Percentiles rank a stretch among this genome's conserved stretches.
Evolutionary conservation across 2,888 invertebrate species (phyloP).

Genomic region (Syrphus vitripennis): DNA sequence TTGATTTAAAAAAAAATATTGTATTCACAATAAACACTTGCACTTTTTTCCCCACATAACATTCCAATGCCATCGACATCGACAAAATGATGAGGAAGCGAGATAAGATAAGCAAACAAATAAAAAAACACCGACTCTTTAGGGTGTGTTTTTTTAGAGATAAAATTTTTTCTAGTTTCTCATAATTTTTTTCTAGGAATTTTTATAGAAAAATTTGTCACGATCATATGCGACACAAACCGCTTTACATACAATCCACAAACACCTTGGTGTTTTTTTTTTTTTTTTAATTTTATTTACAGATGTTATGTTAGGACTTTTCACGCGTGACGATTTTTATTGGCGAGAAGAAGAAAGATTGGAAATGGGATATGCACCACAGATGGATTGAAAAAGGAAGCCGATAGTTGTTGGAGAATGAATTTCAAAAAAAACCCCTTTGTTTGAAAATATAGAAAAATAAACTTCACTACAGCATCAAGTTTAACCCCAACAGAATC

Average conservation of each 20-base stretch:
- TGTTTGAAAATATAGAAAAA: not conserved
- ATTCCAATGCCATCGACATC: slow-evolving; percentile 16
- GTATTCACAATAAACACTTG: slow-evolving; percentile 42
- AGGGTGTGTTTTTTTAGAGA: slow-evolving; percentile 48
- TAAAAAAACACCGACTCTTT: slow-evolving; percentile 4
- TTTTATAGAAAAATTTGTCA: not conserved
- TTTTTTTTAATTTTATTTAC: slow-evolving; percentile 11
- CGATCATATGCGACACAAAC: slow-evolving; percentile 30
- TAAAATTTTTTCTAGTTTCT: slow-evolving; percentile 5
- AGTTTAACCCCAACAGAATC: not conserved
- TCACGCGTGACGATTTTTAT: slow-evolving; percentile 45
- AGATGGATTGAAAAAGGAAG: not conserved
- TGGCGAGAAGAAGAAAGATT: not conserved
- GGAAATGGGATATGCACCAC: not conserved
- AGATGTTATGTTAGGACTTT: slow-evolving; percentile 39
- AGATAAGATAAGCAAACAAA: slow-evolving; percentile 35
- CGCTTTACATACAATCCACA: slow-evolving; percentile 10
- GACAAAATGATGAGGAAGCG: not conserved
- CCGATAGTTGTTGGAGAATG: not conserved
- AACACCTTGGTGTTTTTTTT: slow-evolving; percentile 7
- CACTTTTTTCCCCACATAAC: slow-evolving; percentile 41
- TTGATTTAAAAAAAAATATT: not conserved
- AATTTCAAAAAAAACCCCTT: not conserved
- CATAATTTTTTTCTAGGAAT: not conserved
- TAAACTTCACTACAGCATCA: not conserved